A percentile compares a stretch with the other conserved stretches of the same genome.
Evolutionary conservation across 2,113 vertebrate genomes (phyloP).

Genomic region (Sminthopsis crassicaudata): DNA sequence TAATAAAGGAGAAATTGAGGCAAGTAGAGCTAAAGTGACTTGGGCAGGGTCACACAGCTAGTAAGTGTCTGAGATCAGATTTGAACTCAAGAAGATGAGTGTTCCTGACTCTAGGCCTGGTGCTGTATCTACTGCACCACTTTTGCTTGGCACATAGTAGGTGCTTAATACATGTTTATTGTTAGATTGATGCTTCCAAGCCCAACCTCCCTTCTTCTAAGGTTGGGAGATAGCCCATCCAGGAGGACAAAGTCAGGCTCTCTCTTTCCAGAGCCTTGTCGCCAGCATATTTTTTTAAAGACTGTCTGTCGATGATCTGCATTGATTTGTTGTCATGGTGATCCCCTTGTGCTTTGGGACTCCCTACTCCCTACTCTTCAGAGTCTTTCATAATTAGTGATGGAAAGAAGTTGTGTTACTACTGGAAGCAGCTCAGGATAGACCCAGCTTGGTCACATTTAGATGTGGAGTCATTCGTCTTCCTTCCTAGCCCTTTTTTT

Average conservation of each 20-base stretch:
- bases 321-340: not conserved
- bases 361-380: not conserved
- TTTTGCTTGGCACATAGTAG: not conserved
- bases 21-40: not conserved
- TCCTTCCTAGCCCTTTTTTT: not conserved
- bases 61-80: not conserved
- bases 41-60: not conserved
- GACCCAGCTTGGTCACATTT: not conserved
- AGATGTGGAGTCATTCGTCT: not conserved
- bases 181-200: not conserved
- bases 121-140: not conserved
- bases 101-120: not conserved
- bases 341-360: not conserved
- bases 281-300: not conserved
- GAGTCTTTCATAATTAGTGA: not conserved
- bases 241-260: not conserved
- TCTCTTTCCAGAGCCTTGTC: not conserved
- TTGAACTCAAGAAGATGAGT: not conserved
- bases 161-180: not conserved
- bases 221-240: not conserved
- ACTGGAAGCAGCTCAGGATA: not conserved
- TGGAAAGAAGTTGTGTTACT: not conserved
- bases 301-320: not conserved
- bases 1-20: not conserved
- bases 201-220: not conserved